Evolutionary conservation across 2,113 vertebrate genomes (phyloP).

Genomic region (Aptenodytes forsteri): DNA sequence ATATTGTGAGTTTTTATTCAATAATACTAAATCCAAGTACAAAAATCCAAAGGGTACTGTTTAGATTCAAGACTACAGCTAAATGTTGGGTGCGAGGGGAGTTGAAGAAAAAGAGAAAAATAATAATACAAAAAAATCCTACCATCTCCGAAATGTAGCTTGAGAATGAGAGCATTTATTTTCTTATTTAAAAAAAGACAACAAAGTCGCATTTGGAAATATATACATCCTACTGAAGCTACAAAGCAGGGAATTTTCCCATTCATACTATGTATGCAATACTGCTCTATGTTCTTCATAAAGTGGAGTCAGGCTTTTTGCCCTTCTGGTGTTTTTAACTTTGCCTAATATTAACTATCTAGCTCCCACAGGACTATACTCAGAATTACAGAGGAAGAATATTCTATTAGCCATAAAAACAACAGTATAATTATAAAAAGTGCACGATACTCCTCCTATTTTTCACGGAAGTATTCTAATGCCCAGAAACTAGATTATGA

Average conservation of each 20-base stretch:
- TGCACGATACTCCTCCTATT: background rate
- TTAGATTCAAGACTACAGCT: background rate
- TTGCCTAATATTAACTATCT: background rate
- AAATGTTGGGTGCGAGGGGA: fast-evolving
- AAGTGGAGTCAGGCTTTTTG: background rate
- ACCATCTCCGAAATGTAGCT: background rate
- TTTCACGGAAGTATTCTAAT: background rate
- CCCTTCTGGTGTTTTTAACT: background rate
- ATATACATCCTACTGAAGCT: background rate
- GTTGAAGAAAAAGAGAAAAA: background rate
- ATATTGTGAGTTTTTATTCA: background rate
- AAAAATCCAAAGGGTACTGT: background rate
- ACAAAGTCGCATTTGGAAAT: background rate
- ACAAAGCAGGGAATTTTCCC: background rate
- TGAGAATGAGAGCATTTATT: background rate
- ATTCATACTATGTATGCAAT: background rate
- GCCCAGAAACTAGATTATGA: background rate
- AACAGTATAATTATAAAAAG: background rate
- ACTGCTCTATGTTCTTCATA: background rate
- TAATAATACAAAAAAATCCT: background rate
- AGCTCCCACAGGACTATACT: background rate
- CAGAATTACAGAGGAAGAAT: background rate
- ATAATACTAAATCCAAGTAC: background rate
- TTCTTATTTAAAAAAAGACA: background rate
- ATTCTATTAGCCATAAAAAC: background rate